These are phyloP conservation scores for Eublepharis macularius DNA, from an alignment of 2,113 vertebrate genomes.

Conservation along the genomic window DNA sequence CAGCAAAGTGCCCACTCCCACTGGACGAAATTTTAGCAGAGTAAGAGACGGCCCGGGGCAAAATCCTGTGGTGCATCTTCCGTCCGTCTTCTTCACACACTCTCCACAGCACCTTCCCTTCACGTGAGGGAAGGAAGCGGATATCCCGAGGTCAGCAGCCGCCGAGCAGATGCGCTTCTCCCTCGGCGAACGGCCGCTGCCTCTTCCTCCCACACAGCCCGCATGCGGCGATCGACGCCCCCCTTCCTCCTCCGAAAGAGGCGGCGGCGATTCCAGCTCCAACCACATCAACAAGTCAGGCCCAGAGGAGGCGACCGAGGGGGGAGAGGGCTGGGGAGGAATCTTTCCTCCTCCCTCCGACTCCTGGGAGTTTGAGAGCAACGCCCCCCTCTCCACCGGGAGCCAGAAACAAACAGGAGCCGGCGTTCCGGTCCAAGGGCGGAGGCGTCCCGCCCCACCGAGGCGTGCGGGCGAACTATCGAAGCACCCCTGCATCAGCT, in stretches of 20 bases:
- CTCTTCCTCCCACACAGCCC: neutral
- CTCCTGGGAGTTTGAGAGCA: neutral
- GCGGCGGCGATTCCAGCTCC: neutral
- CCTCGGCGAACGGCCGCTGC: constrained; percentile 18
- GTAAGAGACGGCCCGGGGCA: neutral
- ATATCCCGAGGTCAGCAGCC: neutral
- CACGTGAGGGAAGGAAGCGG: neutral
- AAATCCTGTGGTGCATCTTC: neutral
- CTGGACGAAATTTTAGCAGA: neutral
- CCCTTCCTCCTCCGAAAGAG: neutral
- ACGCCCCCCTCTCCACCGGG: neutral
- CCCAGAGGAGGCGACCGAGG: neutral
- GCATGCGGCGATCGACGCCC: constrained; percentile 6
- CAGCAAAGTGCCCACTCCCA: neutral
- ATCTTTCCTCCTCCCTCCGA: too few species aligned
- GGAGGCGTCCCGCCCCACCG: neutral
- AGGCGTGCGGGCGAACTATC: neutral
- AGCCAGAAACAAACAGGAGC: neutral
- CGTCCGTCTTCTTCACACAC: neutral
- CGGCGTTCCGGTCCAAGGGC: neutral
- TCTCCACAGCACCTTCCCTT: neutral
- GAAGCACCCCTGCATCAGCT: neutral
- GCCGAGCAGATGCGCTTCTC: constrained; percentile 14
- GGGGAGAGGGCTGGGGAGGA: too few species aligned
- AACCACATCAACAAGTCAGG: neutral